These are phyloP conservation scores for Dolichallabes microphthalmus DNA, from an alignment of 2,113 vertebrate genomes.

Conservation along the genomic window DNA sequence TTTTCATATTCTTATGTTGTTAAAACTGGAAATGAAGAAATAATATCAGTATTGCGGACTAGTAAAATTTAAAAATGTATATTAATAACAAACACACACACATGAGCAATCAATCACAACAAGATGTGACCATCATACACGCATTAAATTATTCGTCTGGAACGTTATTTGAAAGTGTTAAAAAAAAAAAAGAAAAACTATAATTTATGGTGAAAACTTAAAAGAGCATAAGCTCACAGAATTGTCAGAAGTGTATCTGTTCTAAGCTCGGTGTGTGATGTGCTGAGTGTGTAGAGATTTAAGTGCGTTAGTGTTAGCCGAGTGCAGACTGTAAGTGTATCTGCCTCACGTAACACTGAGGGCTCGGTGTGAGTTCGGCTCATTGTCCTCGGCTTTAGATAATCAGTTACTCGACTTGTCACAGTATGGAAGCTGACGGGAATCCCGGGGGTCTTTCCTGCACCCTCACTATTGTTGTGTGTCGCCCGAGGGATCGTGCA, in stretches of 20 bases:
- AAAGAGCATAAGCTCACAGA: not conserved
- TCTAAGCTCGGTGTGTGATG: not conserved
- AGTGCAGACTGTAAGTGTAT: not conserved
- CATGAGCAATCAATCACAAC: not conserved
- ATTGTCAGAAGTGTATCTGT: not conserved
- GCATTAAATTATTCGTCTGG: not conserved
- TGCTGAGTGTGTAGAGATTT: not conserved
- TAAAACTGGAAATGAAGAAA: not conserved
- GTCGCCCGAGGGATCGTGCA: slow-evolving; percentile 27
- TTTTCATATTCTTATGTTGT: no score
- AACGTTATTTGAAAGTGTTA: not conserved
- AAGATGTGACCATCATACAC: not conserved
- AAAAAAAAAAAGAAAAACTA: not conserved
- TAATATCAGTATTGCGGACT: not conserved
- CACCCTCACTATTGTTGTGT: slow-evolving; percentile 6
- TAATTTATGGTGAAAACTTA: not conserved
- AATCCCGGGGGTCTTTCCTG: not conserved
- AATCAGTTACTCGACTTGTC: slow-evolving; percentile 1
- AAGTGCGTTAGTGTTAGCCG: not conserved
- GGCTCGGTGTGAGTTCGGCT: not conserved
- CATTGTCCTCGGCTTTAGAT: slow-evolving; percentile 5
- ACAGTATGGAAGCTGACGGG: not conserved
- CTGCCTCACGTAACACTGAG: not conserved
- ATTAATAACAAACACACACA: not conserved
- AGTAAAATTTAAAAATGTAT: not conserved